These are phyloP conservation scores for Lissonota sp. DNA, from an alignment of 2,888 invertebrate species.

Conservation along the genomic window DNA sequence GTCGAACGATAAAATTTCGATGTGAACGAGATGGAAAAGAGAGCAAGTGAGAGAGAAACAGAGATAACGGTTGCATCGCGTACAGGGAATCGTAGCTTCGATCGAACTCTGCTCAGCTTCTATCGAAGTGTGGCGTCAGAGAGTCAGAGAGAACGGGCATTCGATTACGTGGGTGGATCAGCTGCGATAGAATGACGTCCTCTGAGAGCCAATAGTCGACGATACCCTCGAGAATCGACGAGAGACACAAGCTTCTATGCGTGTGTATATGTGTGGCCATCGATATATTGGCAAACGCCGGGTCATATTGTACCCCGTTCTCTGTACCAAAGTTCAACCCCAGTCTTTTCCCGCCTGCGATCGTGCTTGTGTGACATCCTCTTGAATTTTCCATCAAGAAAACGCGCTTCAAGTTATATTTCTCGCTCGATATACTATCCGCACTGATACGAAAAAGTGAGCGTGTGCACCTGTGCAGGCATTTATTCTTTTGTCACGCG, in stretches of 20 bases:
- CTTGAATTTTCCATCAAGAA: constrained; percentile 56
- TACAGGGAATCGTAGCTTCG: constrained; percentile 18
- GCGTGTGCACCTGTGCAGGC: no score
- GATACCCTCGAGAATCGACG: constrained; percentile 39
- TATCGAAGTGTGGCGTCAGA: background rate
- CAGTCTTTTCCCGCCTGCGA: background rate
- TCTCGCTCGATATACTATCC: background rate
- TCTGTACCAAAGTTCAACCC: no score
- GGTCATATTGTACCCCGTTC: background rate
- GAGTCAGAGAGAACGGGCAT: constrained; percentile 42
- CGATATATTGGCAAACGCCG: constrained; percentile 21
- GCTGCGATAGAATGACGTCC: constrained; percentile 63
- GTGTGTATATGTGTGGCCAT: constrained; percentile 13
- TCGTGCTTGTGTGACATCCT: background rate
- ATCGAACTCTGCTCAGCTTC: constrained; percentile 3
- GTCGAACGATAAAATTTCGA: constrained; percentile 52
- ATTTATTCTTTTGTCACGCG: no score
- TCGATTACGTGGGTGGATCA: constrained; percentile 66
- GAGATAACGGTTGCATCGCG: constrained; percentile 12
- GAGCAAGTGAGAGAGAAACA: constrained; percentile 2
- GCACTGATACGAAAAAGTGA: no score
- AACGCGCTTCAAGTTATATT: constrained; percentile 32
- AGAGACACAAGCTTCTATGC: constrained; percentile 22
- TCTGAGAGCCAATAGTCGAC: constrained; percentile 52
- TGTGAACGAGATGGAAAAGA: constrained; percentile 48